Evolutionary conservation across 1,140 invertebrate genomes (phyloP).

Genomic region (Platyura marginata): DNA sequence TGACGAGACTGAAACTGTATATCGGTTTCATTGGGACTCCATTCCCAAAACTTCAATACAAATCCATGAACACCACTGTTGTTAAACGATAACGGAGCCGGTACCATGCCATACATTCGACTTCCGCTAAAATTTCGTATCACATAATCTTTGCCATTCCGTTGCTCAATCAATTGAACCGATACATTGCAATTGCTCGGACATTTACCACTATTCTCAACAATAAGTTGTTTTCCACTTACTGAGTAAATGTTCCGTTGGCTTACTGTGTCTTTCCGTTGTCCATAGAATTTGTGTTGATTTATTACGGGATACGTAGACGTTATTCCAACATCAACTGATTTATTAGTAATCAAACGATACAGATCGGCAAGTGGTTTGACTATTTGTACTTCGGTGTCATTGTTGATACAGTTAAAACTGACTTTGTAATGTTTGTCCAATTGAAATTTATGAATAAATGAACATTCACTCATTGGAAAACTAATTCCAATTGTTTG

Average conservation of each 20-base stretch:
- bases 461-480: constrained; percentile 28
- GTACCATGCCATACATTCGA: constrained; percentile 43
- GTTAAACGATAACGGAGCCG: constrained; percentile 38
- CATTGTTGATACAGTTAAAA: constrained; percentile 30
- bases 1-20: background rate
- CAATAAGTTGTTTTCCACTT: constrained; percentile 33
- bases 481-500: constrained; percentile 29
- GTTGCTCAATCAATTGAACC: constrained; percentile 37
- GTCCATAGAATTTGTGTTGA: constrained; percentile 25
- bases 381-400: constrained; percentile 14
- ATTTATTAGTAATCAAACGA: constrained; percentile 23
- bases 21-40: constrained; percentile 24
- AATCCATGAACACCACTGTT: constrained; percentile 34
- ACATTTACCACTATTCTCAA: constrained; percentile 43
- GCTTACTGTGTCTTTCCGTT: constrained; percentile 30
- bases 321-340: constrained; percentile 11
- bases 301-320: constrained; percentile 12
- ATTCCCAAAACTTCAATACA: constrained; percentile 64
- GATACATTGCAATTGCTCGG: constrained; percentile 39
- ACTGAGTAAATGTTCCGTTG: constrained; percentile 32
- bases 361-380: constrained; percentile 23
- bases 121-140: constrained; percentile 34
- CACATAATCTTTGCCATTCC: constrained; percentile 29
- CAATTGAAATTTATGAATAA: constrained; percentile 23
- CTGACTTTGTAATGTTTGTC: constrained; percentile 16